phyloP scores from a whole-genome alignment of 2,888 invertebrate species.

The Neuroscelio doddi region DNA sequence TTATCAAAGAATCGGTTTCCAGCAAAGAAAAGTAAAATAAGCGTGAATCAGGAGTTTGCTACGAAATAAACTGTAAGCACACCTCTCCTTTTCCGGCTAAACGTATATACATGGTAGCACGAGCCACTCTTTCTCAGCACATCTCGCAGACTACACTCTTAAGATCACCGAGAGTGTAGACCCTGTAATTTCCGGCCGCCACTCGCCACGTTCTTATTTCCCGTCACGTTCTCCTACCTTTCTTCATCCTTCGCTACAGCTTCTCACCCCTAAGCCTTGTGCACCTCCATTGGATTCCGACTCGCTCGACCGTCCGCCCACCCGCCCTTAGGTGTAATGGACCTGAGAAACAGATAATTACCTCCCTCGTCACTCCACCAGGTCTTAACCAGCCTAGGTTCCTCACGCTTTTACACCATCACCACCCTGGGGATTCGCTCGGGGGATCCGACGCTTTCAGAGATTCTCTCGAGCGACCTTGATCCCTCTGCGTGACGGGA shows the following conservation, averaged over 20 bases:
- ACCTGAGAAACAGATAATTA: slow-evolving; percentile 67
- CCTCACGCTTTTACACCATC: slow-evolving; percentile 35
- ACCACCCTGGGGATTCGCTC: slow-evolving; percentile 40
- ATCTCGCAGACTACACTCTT: slow-evolving; percentile 34
- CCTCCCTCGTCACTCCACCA: slow-evolving; percentile 51
- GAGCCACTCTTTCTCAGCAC: slow-evolving; percentile 29
- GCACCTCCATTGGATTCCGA: slow-evolving; percentile 42
- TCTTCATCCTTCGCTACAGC: slow-evolving; percentile 43
- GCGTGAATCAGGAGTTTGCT: slow-evolving; percentile 26
- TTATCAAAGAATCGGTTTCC: slow-evolving; percentile 33
- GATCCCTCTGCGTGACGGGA: slow-evolving; percentile 46
- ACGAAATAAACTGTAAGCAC: slow-evolving; percentile 21
- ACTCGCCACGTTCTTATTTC: slow-evolving; percentile 69
- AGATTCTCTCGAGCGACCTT: slow-evolving; percentile 50
- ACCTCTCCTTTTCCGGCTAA: slow-evolving; percentile 18
- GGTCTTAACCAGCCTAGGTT: slow-evolving; percentile 36
- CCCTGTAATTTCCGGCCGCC: slow-evolving; percentile 69
- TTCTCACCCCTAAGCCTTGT: slow-evolving; percentile 29
- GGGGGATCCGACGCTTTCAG: slow-evolving; percentile 44
- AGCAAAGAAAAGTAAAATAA: slow-evolving; percentile 23
- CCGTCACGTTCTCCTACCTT: slow-evolving; percentile 64
- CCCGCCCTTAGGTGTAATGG: slow-evolving; percentile 59
- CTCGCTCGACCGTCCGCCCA: too few relatives aligned
- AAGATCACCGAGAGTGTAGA: slow-evolving; percentile 51
- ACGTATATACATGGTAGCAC: slow-evolving; percentile 30